Evolutionary conservation across 2,888 invertebrate species (phyloP).

Genomic region (Agrotis clavis): DNA sequence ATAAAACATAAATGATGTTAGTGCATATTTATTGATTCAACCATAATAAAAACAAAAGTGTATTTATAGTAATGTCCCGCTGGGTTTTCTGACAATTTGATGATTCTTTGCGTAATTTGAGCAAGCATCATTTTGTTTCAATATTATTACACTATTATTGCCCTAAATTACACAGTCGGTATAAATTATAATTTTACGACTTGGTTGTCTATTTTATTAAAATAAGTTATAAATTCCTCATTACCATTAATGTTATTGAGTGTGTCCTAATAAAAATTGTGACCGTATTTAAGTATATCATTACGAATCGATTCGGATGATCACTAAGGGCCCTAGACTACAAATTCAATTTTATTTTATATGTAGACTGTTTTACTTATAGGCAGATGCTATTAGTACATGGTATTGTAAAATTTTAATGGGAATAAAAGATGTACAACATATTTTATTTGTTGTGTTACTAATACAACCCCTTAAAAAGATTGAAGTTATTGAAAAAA

Average conservation of each 20-base stretch:
- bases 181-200: constrained; percentile 37
- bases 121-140: constrained; percentile 12
- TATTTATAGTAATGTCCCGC: constrained; percentile 21
- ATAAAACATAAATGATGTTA: neutral
- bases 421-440: constrained; percentile 24
- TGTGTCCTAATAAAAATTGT: constrained; percentile 9
- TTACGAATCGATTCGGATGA: constrained; percentile 2
- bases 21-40: constrained; percentile 17
- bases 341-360: constrained; percentile 18
- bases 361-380: constrained; percentile 27
- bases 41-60: constrained; percentile 17
- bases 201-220: constrained; percentile 18
- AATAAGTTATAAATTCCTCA: constrained; percentile 42
- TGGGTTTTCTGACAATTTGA: constrained; percentile 14
- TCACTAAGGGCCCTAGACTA: constrained; percentile 20
- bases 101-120: constrained; percentile 9
- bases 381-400: constrained; percentile 7
- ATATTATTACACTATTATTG: constrained; percentile 4
- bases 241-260: constrained; percentile 24
- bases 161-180: constrained; percentile 17
- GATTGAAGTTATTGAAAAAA: no score
- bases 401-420: constrained; percentile 29
- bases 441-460: constrained; percentile 14
- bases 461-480: no score
- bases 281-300: constrained; percentile 26